Percentiles rank a stretch among this genome's conserved stretches.
These are phyloP conservation scores for Cariama cristata DNA, from an alignment of 2,113 vertebrate genomes.

Conservation along the genomic window DNA sequence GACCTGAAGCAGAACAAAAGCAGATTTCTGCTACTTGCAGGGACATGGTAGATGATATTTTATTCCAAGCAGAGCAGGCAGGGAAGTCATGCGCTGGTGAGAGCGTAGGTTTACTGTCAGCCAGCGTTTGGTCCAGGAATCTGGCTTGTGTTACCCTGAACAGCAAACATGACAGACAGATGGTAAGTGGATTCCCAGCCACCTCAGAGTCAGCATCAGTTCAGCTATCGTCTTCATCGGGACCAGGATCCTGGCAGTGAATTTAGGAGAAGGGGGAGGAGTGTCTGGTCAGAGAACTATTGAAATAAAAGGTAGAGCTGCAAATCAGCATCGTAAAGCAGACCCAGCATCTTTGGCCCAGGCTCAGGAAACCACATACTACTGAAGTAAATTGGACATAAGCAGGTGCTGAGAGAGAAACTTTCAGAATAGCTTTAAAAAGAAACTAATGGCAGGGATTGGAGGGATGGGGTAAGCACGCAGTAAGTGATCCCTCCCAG, in stretches of 20 bases:
- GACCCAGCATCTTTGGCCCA: background rate
- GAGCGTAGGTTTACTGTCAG: background rate
- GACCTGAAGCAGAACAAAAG: background rate
- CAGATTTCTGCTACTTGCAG: background rate
- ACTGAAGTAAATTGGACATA: background rate
- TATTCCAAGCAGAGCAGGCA: background rate
- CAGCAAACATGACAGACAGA: accelerated
- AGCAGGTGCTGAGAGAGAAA: background rate
- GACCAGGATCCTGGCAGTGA: background rate
- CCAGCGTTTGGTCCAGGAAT: background rate
- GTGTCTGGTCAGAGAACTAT: background rate
- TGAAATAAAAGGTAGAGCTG: background rate
- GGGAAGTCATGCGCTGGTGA: background rate
- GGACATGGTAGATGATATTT: background rate
- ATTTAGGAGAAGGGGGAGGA: background rate
- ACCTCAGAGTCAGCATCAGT: background rate
- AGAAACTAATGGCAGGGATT: background rate
- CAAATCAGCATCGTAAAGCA: background rate
- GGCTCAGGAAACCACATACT: background rate
- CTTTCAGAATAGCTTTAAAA: background rate
- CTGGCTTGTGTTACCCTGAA: background rate
- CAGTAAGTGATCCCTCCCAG: background rate
- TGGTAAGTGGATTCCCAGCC: background rate
- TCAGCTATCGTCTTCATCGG: background rate
- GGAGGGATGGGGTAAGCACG: background rate